These are phyloP conservation scores for Tanypteryx hageni DNA, from an alignment of 2,888 invertebrate genomes.

Conservation along the genomic window DNA sequence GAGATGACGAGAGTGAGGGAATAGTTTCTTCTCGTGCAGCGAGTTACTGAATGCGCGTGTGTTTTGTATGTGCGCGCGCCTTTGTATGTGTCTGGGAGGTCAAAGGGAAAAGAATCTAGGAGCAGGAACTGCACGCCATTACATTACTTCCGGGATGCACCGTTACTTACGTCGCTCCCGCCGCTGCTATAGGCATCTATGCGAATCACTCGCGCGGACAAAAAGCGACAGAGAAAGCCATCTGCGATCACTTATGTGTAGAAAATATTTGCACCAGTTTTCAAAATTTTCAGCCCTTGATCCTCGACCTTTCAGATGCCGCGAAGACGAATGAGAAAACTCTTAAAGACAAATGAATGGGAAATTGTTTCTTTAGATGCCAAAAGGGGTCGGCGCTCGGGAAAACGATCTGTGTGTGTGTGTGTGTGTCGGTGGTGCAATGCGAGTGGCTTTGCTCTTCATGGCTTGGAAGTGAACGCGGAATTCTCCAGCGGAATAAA, in stretches of 20 bases:
- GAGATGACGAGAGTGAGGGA: neutral
- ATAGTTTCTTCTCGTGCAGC: neutral
- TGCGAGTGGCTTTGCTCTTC: neutral
- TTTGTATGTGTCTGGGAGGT: neutral
- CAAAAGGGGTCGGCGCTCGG: neutral
- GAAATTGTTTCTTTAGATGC: neutral
- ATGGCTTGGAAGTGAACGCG: neutral
- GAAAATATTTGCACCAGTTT: neutral
- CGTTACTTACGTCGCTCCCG: slow-evolving; percentile 12
- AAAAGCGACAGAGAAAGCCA: neutral
- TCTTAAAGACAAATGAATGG: neutral
- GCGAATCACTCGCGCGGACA: neutral
- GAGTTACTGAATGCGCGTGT: neutral
- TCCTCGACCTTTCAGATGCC: no score
- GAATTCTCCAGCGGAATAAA: neutral
- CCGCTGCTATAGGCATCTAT: neutral
- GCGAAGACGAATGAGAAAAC: neutral
- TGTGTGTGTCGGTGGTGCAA: neutral
- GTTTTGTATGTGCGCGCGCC: neutral
- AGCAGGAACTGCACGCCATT: slow-evolving; percentile 26
- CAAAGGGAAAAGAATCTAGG: slow-evolving; percentile 24
- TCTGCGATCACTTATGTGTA: neutral
- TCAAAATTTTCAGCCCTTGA: no score
- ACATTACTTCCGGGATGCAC: slow-evolving; percentile 24
- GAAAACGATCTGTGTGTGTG: neutral